Evolutionary conservation across 2,888 invertebrate species (phyloP).

Genomic region (Trichogramma dendrolimi): DNA sequence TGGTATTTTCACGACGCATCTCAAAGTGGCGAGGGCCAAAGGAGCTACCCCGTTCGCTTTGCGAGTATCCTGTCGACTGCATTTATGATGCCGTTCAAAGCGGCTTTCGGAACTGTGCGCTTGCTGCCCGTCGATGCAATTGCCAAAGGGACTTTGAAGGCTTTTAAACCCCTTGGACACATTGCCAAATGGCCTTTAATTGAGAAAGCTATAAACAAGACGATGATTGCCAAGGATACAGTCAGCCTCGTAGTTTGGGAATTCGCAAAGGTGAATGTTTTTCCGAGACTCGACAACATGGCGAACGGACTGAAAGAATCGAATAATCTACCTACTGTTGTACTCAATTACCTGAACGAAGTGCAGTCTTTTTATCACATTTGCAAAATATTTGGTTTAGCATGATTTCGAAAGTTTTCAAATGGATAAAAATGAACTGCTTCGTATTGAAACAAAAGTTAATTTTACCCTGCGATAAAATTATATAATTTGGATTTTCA

Average conservation of each 20-base stretch:
- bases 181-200: neutral
- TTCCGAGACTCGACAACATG: constrained; percentile 29
- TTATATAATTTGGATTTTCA: neutral
- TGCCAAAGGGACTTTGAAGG: neutral
- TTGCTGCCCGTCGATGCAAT: neutral
- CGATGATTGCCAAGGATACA: neutral
- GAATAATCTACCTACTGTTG: constrained; percentile 17
- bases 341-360: constrained; percentile 13
- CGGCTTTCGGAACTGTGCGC: neutral
- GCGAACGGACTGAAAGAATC: constrained; percentile 17
- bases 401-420: neutral
- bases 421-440: constrained; percentile 6
- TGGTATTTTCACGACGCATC: too few relatives aligned
- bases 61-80: neutral
- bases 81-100: constrained; percentile 19
- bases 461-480: neutral
- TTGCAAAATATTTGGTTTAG: neutral
- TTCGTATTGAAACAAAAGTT: neutral
- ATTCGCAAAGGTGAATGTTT: constrained; percentile 19
- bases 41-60: neutral
- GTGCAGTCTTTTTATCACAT: constrained; percentile 29
- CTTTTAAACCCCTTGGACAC: neutral
- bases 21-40: neutral
- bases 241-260: constrained; percentile 14
- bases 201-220: neutral